Evolutionary conservation across 2,888 invertebrate species (phyloP).

Genomic region (Mesorhabditis spiculigera): DNA sequence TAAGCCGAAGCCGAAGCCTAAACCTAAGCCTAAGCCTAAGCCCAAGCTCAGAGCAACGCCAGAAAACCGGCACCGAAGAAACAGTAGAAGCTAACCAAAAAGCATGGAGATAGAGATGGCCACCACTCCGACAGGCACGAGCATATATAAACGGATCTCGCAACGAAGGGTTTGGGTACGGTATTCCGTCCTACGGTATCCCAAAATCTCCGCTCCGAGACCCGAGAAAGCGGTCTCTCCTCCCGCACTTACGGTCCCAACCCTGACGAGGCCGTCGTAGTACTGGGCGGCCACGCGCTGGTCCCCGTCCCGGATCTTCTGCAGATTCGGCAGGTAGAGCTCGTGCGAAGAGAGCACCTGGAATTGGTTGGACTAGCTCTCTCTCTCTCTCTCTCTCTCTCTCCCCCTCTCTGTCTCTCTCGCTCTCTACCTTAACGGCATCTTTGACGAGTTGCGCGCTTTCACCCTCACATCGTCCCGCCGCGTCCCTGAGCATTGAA

Average conservation of each 20-base stretch:
- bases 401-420: too few relatives aligned
- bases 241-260: conserved; percentile 17
- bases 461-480: conserved; percentile 38
- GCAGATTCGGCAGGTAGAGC: conserved; percentile 52
- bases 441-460: conserved; percentile 32
- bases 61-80: too few relatives aligned
- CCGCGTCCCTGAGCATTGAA: conserved; percentile 38
- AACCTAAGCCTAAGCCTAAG: neutral
- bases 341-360: conserved; percentile 47
- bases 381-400: too few relatives aligned
- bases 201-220: too few relatives aligned
- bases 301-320: conserved; percentile 52
- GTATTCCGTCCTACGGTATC: too few relatives aligned
- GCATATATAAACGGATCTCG: too few relatives aligned
- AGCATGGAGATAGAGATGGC: too few relatives aligned
- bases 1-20: neutral
- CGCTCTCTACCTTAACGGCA: conserved; percentile 30
- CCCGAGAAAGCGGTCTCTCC: too few relatives aligned
- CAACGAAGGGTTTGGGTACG: too few relatives aligned
- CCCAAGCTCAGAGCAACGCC: too few relatives aligned
- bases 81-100: too few relatives aligned
- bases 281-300: conserved; percentile 53
- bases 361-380: neutral
- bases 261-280: conserved; percentile 55
- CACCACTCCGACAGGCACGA: too few relatives aligned